Conservation (phyloP, 2,888 invertebrate species). For the Eupithecia pulchellata region DNA sequence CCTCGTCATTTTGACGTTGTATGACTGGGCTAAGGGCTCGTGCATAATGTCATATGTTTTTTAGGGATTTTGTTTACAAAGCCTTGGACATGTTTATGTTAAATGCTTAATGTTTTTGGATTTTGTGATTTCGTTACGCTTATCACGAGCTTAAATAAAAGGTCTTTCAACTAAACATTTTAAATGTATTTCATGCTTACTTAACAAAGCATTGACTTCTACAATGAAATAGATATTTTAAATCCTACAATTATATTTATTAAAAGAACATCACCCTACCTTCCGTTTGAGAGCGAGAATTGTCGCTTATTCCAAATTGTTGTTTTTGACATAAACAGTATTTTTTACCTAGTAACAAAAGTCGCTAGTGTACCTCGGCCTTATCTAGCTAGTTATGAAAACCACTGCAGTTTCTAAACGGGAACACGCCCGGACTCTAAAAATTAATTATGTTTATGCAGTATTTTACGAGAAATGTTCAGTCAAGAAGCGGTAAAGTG, state of each 20-base stretch:
- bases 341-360: too few species aligned
- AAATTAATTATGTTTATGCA: conserved; percentile 47
- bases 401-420: conserved; percentile 5
- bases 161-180: too few species aligned
- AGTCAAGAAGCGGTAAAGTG: not conserved
- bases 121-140: not conserved
- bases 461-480: conserved; percentile 34
- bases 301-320: too few species aligned
- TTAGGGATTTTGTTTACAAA: conserved; percentile 27
- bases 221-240: too few species aligned
- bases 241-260: too few species aligned
- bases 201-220: too few species aligned
- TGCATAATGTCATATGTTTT: conserved; percentile 25
- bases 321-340: too few species aligned
- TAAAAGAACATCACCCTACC: too few species aligned
- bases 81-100: conserved; percentile 21
- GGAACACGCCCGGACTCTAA: conserved; percentile 24
- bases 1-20: conserved; percentile 36
- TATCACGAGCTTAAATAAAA: too few species aligned
- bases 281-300: too few species aligned
- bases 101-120: conserved; percentile 11
- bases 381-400: not conserved
- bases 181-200: too few species aligned
- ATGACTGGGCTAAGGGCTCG: conserved; percentile 26
- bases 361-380: not conserved